These are phyloP conservation scores for Danio albolineatus DNA, from an alignment of 2,797 vertebrate genomes.

Conservation along the genomic window DNA sequence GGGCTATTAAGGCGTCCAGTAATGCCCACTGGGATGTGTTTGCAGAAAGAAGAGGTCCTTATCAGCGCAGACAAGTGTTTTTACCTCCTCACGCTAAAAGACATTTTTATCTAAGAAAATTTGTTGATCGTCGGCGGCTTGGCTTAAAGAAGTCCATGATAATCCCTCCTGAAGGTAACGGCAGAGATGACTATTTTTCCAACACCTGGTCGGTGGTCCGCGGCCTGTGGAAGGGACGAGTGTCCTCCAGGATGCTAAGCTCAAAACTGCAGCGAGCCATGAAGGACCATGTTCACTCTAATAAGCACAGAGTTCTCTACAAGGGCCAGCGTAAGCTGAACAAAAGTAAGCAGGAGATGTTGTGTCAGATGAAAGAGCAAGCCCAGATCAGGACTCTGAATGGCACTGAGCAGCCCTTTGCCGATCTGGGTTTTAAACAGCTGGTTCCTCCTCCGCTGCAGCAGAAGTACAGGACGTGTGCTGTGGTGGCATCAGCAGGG, in stretches of 20 bases:
- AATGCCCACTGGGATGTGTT: neutral
- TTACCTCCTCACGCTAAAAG: neutral
- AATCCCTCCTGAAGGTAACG: conserved; percentile 62
- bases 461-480: conserved; percentile 83
- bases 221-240: conserved; percentile 83
- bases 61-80: neutral
- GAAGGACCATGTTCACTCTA: conserved; percentile 78
- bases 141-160: conserved; percentile 58
- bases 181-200: conserved; percentile 69
- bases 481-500: conserved; percentile 87
- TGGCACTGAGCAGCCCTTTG: conserved; percentile 84
- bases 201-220: conserved; percentile 79
- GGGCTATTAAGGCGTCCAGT: neutral
- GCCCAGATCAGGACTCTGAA: conserved; percentile 80
- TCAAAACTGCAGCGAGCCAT: conserved; percentile 82
- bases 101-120: neutral
- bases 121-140: neutral
- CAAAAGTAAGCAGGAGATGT: conserved; percentile 71
- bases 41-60: neutral
- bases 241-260: conserved; percentile 81
- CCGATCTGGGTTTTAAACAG: conserved; percentile 79
- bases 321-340: conserved; percentile 68
- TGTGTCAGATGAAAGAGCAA: conserved; percentile 80
- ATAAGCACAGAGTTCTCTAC: conserved; percentile 83
- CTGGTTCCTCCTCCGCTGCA: conserved; percentile 77